A percentile compares a stretch with the other conserved stretches of the same genome.
Conservation (phyloP, 2,113 vertebrate genomes). For the Tympanuchus pallidicinctus region DNA sequence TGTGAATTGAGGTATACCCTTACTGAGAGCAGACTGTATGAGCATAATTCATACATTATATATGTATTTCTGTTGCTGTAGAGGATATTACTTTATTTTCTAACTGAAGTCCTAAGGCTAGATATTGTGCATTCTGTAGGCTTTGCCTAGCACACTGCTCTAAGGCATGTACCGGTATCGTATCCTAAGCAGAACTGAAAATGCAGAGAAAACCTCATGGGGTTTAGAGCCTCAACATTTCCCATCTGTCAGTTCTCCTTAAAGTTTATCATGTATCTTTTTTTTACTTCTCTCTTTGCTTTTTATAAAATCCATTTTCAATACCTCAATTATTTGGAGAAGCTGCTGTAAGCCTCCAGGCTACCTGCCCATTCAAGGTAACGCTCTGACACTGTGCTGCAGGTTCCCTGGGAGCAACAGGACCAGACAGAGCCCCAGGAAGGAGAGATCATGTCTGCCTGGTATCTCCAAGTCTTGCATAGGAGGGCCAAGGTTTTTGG, state of each 20-base stretch:
- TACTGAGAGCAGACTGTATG: neutral
- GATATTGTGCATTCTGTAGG: neutral
- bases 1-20: neutral
- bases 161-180: neutral
- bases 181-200: conserved; percentile 17
- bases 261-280: neutral
- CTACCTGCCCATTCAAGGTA: neutral
- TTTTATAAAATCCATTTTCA: neutral
- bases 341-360: neutral
- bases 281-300: neutral
- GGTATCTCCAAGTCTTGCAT: neutral
- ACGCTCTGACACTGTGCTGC: fast-evolving
- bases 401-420: neutral
- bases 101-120: neutral
- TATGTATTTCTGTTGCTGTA: neutral
- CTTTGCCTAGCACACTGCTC: neutral
- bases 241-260: conserved; percentile 35
- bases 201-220: neutral
- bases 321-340: neutral
- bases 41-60: neutral
- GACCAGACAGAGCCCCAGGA: neutral
- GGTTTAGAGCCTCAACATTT: conserved; percentile 18
- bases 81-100: conserved; percentile 21
- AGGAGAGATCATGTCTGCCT: neutral
- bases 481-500: fast-evolving